Percentiles rank a stretch among this genome's conserved stretches.
Evolutionary conservation across 2,797 vertebrate species (phyloP).

Genomic region (Notamacropus eugenii): DNA sequence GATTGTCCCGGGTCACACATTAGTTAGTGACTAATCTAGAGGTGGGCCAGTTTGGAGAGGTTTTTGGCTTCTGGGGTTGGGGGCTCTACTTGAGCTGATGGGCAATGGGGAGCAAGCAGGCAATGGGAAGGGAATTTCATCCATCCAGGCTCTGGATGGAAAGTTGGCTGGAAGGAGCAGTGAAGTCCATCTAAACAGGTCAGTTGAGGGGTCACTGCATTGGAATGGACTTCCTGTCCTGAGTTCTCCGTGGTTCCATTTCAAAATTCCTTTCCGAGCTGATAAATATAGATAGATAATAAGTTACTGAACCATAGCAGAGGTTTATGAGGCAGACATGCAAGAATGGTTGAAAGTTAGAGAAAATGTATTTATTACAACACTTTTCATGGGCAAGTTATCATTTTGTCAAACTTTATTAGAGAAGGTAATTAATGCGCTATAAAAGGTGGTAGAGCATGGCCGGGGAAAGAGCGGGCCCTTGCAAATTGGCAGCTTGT

Average conservation of each 20-base stretch:
- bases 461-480: constrained; percentile 87
- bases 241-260: neutral
- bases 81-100: too few species aligned
- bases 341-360: constrained; percentile 86
- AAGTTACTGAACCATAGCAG: constrained; percentile 82
- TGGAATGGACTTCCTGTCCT: neutral
- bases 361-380: constrained; percentile 90
- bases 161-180: neutral
- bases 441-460: constrained; percentile 90
- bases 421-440: constrained; percentile 91
- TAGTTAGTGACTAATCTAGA: neutral
- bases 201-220: neutral
- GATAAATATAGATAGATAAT: constrained; percentile 75
- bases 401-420: constrained; percentile 93
- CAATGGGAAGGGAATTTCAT: neutral
- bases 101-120: neutral
- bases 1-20: neutral
- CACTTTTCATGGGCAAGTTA: constrained; percentile 90
- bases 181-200: neutral
- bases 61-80: neutral
- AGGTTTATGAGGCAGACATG: constrained; percentile 88
- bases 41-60: neutral
- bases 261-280: constrained; percentile 8
- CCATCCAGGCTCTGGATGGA: neutral
- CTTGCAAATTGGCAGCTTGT: constrained; percentile 86